A percentile compares a stretch with the other conserved stretches of the same genome.
phyloP scores from a whole-genome alignment of 1,140 invertebrate species.

The Drosophila nannoptera region DNA sequence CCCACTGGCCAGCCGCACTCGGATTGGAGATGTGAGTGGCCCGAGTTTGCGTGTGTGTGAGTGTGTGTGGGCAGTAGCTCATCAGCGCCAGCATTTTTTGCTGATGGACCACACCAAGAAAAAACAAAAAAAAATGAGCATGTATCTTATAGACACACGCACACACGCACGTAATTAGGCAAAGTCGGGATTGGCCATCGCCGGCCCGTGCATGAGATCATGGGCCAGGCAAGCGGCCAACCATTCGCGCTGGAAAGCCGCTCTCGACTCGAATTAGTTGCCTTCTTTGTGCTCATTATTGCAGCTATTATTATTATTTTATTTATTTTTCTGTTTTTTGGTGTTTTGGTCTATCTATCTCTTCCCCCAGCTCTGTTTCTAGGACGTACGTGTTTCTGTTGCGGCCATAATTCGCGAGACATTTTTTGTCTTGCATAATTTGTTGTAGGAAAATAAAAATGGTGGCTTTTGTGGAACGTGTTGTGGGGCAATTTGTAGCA shows the following conservation, averaged over 20 bases:
- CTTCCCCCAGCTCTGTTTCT: neutral
- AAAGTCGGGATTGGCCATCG: constrained; percentile 49
- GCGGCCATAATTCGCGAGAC: constrained; percentile 41
- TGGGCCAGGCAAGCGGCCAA: constrained; percentile 8
- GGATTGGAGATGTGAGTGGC: constrained; percentile 14
- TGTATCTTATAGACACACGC: constrained; percentile 36
- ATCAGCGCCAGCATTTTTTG: constrained; percentile 43
- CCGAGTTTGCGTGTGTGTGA: neutral
- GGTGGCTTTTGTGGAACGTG: constrained; percentile 66
- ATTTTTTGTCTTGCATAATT: constrained; percentile 50
- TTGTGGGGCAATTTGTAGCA: constrained; percentile 53
- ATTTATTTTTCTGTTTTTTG: constrained; percentile 21
- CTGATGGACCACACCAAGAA: constrained; percentile 33
- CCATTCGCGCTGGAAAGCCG: constrained; percentile 25
- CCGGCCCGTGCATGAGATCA: constrained; percentile 39
- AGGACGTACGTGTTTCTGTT: constrained; percentile 64
- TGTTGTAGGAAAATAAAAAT: constrained; percentile 52
- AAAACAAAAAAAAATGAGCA: constrained; percentile 14
- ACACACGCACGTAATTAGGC: constrained; percentile 40
- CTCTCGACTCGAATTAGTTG: constrained; percentile 41
- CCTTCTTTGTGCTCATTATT: constrained; percentile 24
- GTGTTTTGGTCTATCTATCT: too few species aligned
- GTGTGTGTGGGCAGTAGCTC: constrained; percentile 42
- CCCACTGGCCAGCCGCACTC: constrained; percentile 23
- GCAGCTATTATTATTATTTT: constrained; percentile 19